Evolutionary conservation across 2,797 vertebrate genomes (phyloP), one percentile per base, ranked within the genome.

Genomic region (Labroides dimidiatus): DNA sequence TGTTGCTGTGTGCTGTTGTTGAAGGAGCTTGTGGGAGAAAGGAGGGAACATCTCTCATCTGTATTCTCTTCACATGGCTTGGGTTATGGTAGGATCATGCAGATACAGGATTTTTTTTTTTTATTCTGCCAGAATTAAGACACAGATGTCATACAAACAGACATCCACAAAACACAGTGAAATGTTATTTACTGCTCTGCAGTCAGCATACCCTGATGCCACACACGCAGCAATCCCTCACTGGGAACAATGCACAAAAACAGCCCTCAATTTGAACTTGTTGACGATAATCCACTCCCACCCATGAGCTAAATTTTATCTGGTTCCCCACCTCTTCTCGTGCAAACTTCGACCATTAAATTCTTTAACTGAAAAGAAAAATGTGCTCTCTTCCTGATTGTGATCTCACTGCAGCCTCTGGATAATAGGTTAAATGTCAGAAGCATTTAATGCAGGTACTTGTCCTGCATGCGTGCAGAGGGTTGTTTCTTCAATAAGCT

Each of bases 41-140:
- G 66, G 75, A 72, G 79, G 75, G 69, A 85, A 80, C 74, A 59
- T 80, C 78, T 80, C 87, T 92, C 89, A 91, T 93, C 92, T 89
- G 88, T 89, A 92, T 93, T 92, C 88, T 87, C 81, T 82, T 90
- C 91, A 92, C 84, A 89, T 84, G 89, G 82, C 87, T 89, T 81
- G 80, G 42, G 78, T 90, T 90, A 47, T 47, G 75, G 89, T 62
- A 80, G 81, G 88, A 92, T 91, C 90, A 89, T 84, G 86, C 87
- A 92, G 90, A 91, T 90, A 87, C 72, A 51, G 78, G 88, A 68
- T 78, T 86, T 89, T 39, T 39, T 39, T 39, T 36, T 77, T 39
- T 39, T 39, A 3, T 77, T 78, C 80, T 67, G 65, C 36, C 53
- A 86, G 85, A 91, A 93, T 92, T 90, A 91, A 90, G 91, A 86